Percentiles rank a stretch among this genome's conserved stretches.
Evolutionary conservation across 2,113 vertebrate genomes (phyloP).

Genomic region (Nycticorax nycticorax): DNA sequence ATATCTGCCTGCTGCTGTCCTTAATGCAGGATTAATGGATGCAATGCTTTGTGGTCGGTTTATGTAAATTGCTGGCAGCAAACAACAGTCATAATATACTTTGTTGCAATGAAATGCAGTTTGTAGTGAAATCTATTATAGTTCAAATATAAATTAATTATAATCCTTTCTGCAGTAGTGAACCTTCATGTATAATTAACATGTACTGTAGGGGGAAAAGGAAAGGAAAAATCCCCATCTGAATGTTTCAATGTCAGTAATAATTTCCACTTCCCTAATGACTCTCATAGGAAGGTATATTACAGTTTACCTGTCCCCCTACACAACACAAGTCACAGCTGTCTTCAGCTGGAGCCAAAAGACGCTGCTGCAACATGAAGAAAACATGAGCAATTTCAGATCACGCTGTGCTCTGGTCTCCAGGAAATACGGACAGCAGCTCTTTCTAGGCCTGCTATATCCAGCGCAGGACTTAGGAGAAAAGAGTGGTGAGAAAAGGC

Average conservation of each 20-base stretch:
- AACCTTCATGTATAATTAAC: constrained; percentile 75
- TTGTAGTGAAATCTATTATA: constrained; percentile 70
- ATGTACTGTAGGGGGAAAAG: constrained; percentile 5
- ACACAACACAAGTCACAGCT: background rate
- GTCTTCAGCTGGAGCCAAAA: background rate
- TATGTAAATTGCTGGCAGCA: constrained; percentile 44
- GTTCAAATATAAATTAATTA: constrained; percentile 77
- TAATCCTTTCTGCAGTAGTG: constrained; percentile 70
- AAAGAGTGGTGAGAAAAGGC: background rate
- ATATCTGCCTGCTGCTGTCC: constrained; percentile 5
- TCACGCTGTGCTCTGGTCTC: background rate
- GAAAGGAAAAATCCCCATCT: background rate
- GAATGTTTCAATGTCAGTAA: background rate
- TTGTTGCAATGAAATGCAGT: constrained; percentile 66
- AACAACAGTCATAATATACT: constrained; percentile 25
- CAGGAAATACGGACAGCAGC: background rate
- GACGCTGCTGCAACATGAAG: background rate
- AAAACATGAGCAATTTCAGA: background rate
- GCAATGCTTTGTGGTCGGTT: background rate
- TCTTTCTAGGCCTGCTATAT: background rate
- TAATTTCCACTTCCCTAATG: background rate
- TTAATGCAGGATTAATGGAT: background rate
- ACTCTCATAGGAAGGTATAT: background rate
- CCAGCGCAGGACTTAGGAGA: background rate
- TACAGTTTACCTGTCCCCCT: constrained; percentile 12